Evolutionary conservation across 2,888 invertebrate genomes (phyloP), one percentile per base, ranked within the genome.

Genomic region (Andrena haemorrhoa): DNA sequence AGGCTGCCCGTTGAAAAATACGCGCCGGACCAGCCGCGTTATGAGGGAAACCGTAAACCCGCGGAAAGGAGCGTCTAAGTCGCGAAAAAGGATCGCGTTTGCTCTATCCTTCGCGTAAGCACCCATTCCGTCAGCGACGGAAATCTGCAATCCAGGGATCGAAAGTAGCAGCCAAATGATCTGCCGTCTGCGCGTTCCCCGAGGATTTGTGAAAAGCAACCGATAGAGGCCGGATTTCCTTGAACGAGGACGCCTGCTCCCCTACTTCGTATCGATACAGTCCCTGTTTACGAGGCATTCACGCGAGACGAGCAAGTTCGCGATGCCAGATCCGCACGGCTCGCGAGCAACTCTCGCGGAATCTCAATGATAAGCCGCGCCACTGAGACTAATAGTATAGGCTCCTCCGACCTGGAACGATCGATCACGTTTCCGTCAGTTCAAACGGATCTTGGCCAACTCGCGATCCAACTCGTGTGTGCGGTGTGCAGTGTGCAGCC

Each of bases 311-410:
- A 53, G 8, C 26, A 75, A 79, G 51, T 77, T 79, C 66, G n/a
- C 10, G 31, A 6, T 26, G 26, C 10, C 23, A n/a, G 71, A 53
- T 71, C 33, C 51, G 10, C 23, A 26, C 53, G 53, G 23, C 64
- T 49, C 65, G 53, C 33, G 60, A 79, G 51, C 47, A 41, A 79
- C 49, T 71, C 71, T 79, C 10, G 20, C 23, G 47, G 71, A 77
- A 79, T 63, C 33, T 61, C 8, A 3, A 20, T 49, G 79, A 78
- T 80, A 80, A 78, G 47, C 60, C 35, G 26, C 23, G 8, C 8
- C 7, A 10, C 2, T 41, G 26, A 6, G 23, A 33, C 64, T 12
- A 20, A 51, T 51, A 20, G n/a, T n/a, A n/a, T n/a, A n/a, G n/a
- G 20, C 20, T 66, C 12, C 12, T 49, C 49, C 47, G 47, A 29